A percentile compares a stretch with the other conserved stretches of the same genome.
Conservation (phyloP, 92 coral and sea anemone species). For the Porites cylindrica region DNA sequence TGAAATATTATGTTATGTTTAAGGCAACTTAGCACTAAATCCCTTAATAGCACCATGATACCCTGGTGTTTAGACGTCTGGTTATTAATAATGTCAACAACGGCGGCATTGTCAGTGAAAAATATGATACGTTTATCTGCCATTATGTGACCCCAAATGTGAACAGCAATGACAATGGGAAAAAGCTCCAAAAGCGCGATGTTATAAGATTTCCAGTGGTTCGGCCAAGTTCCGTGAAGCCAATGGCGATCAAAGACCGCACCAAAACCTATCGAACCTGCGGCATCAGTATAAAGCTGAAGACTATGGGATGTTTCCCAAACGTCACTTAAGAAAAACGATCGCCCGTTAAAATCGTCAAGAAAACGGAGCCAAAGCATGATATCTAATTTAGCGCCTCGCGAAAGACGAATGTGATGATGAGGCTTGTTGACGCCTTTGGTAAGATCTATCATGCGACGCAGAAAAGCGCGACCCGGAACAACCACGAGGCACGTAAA, state of each 20-base stretch:
- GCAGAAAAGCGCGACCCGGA: conserved; percentile 51
- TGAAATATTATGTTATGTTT: too few relatives aligned
- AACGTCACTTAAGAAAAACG: conserved; percentile 21
- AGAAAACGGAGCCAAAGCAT: conserved; percentile 46
- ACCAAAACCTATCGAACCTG: conserved; percentile 23
- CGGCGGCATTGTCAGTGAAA: conserved; percentile 16
- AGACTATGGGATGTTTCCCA: too few relatives aligned
- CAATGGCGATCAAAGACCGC: conserved; percentile 7
- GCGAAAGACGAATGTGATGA: conserved; percentile 38
- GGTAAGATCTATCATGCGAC: conserved; percentile 46
- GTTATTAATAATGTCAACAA: background rate
- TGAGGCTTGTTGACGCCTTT: conserved; percentile 34
- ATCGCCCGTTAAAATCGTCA: conserved; percentile 29
- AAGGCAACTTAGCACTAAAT: too few relatives aligned
- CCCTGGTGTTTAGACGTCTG: conserved; percentile 8
- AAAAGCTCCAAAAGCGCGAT: conserved; percentile 30
- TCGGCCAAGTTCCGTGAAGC: conserved; percentile 32
- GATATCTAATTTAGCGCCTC: conserved; percentile 23
- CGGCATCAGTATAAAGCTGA: conserved; percentile 15
- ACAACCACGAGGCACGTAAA: conserved; percentile 44
- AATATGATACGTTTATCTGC: conserved; percentile 7
- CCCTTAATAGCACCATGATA: too few relatives aligned
- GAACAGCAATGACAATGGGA: conserved; percentile 22
- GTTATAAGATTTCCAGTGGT: background rate
- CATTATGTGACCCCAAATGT: conserved; percentile 16